Conservation (phyloP, 1,140 invertebrate species). For the Bicyclus anynana region DNA sequence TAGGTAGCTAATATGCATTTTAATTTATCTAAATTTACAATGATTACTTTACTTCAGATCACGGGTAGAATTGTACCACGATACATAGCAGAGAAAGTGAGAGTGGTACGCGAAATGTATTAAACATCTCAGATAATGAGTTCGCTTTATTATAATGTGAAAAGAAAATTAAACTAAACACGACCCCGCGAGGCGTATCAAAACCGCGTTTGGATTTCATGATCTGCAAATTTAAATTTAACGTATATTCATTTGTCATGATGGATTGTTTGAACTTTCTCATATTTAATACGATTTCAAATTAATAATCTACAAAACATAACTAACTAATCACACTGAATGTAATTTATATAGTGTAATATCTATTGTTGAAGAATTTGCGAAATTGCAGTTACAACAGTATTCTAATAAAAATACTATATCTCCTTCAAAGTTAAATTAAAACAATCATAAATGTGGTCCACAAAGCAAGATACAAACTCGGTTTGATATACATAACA, state of each 20-base stretch:
- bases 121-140: constrained; percentile 21
- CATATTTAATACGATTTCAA: not conserved
- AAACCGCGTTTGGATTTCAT: constrained; percentile 2
- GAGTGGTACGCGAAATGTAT: constrained; percentile 41
- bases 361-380: too few relatives aligned
- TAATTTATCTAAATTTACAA: constrained; percentile 1
- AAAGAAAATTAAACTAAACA: constrained; percentile 21
- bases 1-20: too few relatives aligned
- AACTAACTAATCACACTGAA: too few relatives aligned
- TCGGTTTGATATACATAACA: too few relatives aligned
- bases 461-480: too few relatives aligned
- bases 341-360: too few relatives aligned
- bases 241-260: not conserved
- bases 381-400: too few relatives aligned
- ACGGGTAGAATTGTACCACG: constrained; percentile 38
- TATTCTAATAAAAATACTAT: too few relatives aligned
- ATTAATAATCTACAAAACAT: too few relatives aligned
- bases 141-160: constrained; percentile 10
- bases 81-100: constrained; percentile 39
- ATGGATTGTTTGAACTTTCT: not conserved
- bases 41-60: constrained; percentile 23
- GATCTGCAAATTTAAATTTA: constrained; percentile 1
- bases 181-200: not conserved
- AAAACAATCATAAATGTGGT: too few relatives aligned
- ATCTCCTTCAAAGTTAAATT: too few relatives aligned